Evolutionary conservation across 2,113 vertebrate species (phyloP).

Genomic region (Paraplagusia blochii): DNA sequence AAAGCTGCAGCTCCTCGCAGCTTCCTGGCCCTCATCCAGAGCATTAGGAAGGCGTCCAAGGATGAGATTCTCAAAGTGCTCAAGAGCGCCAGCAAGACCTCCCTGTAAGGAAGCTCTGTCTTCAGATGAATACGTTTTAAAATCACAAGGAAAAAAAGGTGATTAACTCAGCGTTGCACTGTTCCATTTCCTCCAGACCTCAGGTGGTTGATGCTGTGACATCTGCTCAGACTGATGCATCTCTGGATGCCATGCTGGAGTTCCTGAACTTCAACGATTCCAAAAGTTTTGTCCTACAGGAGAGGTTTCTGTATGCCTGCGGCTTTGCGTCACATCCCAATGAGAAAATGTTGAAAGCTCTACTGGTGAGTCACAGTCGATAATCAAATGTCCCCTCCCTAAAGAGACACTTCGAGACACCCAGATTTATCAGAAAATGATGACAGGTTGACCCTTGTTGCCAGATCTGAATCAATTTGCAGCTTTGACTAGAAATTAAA

Average conservation of each 20-base stretch:
- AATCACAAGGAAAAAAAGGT: neutral
- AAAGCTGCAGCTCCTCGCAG: slow-evolving; percentile 79
- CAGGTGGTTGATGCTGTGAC: slow-evolving; percentile 92
- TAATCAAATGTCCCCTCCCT: too few species aligned
- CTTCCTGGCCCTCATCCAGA: slow-evolving; percentile 89
- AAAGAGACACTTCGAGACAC: too few species aligned
- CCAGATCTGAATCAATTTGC: too few species aligned
- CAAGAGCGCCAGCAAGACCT: slow-evolving; percentile 80
- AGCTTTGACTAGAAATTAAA: too few species aligned
- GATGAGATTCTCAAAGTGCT: slow-evolving; percentile 87
- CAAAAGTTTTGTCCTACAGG: slow-evolving; percentile 81
- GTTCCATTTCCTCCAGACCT: slow-evolving; percentile 73
- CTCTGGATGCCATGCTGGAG: slow-evolving; percentile 84
- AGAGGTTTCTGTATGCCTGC: slow-evolving; percentile 94
- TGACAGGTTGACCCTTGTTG: too few species aligned
- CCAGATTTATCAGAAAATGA: too few species aligned
- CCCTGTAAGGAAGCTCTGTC: slow-evolving; percentile 79
- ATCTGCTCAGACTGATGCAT: slow-evolving; percentile 87
- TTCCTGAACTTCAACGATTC: slow-evolving; percentile 91
- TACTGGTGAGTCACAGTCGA: slow-evolving; percentile 75
- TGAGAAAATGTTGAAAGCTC: slow-evolving; percentile 82
- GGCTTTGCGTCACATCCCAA: slow-evolving; percentile 92
- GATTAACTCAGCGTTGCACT: neutral
- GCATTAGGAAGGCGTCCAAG: slow-evolving; percentile 83
- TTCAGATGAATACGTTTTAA: neutral